phyloP scores from a whole-genome alignment of 1,140 invertebrate species.

The Philotrypesis tridentata region DNA sequence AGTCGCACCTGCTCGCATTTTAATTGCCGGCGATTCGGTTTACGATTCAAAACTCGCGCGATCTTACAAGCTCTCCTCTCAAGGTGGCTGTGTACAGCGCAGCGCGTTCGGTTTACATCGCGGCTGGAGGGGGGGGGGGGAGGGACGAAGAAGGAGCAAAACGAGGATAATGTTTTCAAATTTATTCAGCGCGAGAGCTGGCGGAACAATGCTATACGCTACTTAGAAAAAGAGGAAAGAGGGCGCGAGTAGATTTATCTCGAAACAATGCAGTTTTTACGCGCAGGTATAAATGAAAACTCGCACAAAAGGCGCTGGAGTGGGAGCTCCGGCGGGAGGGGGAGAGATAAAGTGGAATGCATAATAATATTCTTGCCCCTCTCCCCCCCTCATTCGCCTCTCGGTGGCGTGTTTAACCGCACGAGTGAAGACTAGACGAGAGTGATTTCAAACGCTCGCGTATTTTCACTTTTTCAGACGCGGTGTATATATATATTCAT shows the following conservation, averaged over 20 bases:
- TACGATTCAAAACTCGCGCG: not conserved
- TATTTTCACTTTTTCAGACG: too few species aligned
- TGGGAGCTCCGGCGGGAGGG: too few species aligned
- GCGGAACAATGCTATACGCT: not conserved
- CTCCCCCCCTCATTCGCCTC: not conserved
- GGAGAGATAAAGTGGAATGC: not conserved
- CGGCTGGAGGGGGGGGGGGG: too few species aligned
- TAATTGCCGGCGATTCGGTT: not conserved
- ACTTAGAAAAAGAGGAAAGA: not conserved
- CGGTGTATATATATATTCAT: too few species aligned
- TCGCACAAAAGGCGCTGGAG: not conserved
- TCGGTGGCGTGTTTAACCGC: not conserved
- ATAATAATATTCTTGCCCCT: not conserved
- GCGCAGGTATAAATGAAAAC: not conserved
- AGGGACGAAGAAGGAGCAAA: not conserved
- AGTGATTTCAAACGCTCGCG: too few species aligned
- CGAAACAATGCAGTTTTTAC: not conserved
- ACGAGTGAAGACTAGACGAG: too few species aligned
- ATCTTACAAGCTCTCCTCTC: not conserved
- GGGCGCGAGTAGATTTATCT: not conserved
- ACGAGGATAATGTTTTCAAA: slow-evolving; percentile 19
- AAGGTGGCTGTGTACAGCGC: not conserved
- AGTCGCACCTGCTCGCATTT: not conserved
- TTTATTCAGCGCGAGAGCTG: slow-evolving; percentile 24
- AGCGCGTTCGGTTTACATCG: too few species aligned